Evolutionary conservation across 2,797 vertebrate genomes (phyloP).

Genomic region (Clamator glandarius): DNA sequence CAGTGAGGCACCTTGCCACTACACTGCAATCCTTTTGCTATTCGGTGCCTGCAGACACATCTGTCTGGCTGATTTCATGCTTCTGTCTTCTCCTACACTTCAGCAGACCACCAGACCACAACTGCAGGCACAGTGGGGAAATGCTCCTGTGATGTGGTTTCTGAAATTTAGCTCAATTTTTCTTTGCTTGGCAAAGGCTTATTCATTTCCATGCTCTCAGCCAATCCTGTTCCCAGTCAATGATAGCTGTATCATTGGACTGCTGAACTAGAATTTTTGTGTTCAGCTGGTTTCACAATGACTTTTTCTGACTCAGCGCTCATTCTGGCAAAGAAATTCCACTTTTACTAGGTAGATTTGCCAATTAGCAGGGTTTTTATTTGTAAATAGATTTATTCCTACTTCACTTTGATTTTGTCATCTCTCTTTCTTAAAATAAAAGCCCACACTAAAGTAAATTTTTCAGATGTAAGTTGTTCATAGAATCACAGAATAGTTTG

Average conservation of each 20-base stretch:
- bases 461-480: background rate
- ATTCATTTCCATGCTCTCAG: background rate
- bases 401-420: background rate
- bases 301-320: background rate
- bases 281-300: background rate
- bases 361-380: background rate
- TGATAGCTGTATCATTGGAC: background rate
- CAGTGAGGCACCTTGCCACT: background rate
- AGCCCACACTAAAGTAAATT: background rate
- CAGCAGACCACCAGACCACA: slow-evolving; percentile 30
- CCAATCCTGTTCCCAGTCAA: slow-evolving; percentile 14
- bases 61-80: background rate
- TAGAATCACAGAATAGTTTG: too few relatives aligned
- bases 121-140: background rate
- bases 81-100: slow-evolving; percentile 16
- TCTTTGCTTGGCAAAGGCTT: slow-evolving; percentile 4
- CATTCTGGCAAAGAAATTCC: background rate
- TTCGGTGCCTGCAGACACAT: background rate
- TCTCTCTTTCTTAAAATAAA: background rate
- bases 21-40: background rate
- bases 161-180: slow-evolving; percentile 27
- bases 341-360: background rate
- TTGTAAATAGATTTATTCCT: background rate
- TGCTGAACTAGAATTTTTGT: background rate
- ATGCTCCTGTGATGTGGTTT: slow-evolving; percentile 37